These are phyloP conservation scores for Orthosia gothica DNA, from an alignment of 2,888 invertebrate species.

Conservation along the genomic window DNA sequence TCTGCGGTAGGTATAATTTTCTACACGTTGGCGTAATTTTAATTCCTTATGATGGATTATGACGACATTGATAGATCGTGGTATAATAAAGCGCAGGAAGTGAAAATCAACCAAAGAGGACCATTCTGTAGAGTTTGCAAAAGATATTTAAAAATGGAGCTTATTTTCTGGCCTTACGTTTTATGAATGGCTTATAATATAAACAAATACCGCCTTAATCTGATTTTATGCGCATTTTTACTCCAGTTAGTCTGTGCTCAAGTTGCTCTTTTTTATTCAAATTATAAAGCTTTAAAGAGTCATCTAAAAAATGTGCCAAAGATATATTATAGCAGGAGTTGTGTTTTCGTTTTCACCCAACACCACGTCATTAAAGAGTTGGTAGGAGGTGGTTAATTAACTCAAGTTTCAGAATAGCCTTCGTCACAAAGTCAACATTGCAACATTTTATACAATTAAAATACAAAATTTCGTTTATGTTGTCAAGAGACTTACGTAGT, in stretches of 20 bases:
- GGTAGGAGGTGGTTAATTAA: constrained; percentile 56
- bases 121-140: constrained; percentile 34
- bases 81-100: constrained; percentile 21
- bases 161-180: constrained; percentile 41
- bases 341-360: constrained; percentile 37
- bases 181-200: constrained; percentile 52
- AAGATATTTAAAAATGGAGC: constrained; percentile 47
- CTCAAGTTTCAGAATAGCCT: constrained; percentile 47
- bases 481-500: constrained; percentile 2
- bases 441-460: constrained; percentile 39
- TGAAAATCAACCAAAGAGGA: constrained; percentile 27
- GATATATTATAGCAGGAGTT: constrained; percentile 12
- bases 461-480: constrained; percentile 21
- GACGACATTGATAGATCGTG: constrained; percentile 51
- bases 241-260: constrained; percentile 23
- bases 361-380: constrained; percentile 57
- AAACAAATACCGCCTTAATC: constrained; percentile 52
- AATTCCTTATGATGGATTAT: constrained; percentile 42
- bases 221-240: constrained; percentile 47
- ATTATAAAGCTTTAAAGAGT: constrained; percentile 10
- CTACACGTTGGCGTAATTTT: constrained; percentile 32
- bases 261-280: constrained; percentile 47
- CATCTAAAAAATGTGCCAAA: constrained; percentile 28
- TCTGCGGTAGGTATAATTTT: constrained; percentile 3
- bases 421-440: constrained; percentile 46